Percentiles rank a stretch among this genome's conserved stretches.
Evolutionary conservation across 2,888 invertebrate species (phyloP).

Genomic region (Epinotia nisella): DNA sequence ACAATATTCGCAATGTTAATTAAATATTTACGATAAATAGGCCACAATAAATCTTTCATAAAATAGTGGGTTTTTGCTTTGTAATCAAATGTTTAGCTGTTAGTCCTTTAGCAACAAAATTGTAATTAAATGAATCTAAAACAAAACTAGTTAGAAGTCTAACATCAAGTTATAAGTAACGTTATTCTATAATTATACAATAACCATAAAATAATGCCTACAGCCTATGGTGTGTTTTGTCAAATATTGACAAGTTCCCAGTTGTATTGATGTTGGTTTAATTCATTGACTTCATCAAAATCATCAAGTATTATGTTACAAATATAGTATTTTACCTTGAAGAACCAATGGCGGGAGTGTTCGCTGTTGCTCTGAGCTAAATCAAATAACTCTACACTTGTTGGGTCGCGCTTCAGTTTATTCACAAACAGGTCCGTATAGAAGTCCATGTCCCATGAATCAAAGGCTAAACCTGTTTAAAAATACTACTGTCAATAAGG

Average conservation of each 20-base stretch:
- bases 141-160: too few relatives aligned
- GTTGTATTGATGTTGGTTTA: not conserved
- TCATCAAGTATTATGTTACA: not conserved
- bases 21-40: too few relatives aligned
- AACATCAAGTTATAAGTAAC: too few relatives aligned
- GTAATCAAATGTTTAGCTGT: not conserved
- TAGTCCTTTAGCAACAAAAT: too few relatives aligned
- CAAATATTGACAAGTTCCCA: not conserved
- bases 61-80: too few relatives aligned
- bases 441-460: slow-evolving; percentile 95
- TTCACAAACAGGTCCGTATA: slow-evolving; percentile 94
- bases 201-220: too few relatives aligned
- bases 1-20: slow-evolving; percentile 29
- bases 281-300: not conserved
- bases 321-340: slow-evolving; percentile 84
- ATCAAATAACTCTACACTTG: slow-evolving; percentile 98
- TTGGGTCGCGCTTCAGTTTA: slow-evolving; percentile 95
- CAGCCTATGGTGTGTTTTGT: too few relatives aligned
- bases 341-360: slow-evolving; percentile 99
- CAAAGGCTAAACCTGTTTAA: slow-evolving; percentile 92
- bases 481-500: not conserved
- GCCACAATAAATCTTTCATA: too few relatives aligned
- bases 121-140: too few relatives aligned
- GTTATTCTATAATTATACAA: too few relatives aligned
- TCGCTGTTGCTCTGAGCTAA: slow-evolving; percentile 99